Evolutionary conservation across 2,113 vertebrate species (phyloP), one percentile per base, ranked within the genome.

Genomic region (Ammodytes marinus): DNA sequence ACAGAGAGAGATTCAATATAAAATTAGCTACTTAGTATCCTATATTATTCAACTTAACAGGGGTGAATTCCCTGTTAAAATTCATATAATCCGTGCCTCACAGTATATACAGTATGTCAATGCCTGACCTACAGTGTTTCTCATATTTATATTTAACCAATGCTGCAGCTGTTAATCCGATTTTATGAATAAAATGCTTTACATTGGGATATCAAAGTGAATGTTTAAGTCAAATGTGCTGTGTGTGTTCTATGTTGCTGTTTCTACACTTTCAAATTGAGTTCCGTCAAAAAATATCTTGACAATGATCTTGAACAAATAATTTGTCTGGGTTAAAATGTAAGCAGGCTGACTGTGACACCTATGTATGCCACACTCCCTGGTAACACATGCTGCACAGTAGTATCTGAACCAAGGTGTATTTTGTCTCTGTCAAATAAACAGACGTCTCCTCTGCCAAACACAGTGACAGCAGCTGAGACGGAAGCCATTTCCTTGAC

Each of bases 401-500:
- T 15, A 75, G 67, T 71, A 77, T 85, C 82, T 74, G 71, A 76
- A 63, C 55, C 8, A 7, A 86, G 80, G 77, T 77, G 54, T 82
- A 68, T 82, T 91, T 85, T 86, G 76, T 87, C 84, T 47, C 72
- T 86, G 87, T 88, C 88, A 90, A 82, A 86, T 78, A 88, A 88
- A 90, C 91, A 89, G 82, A 80, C 85, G 70, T 64, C 42, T 79
- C 60, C 67, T 74, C 85, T 90, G 89, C 88, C 90, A 91, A 88
- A 77, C 77, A 77, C 58, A n/a, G 79, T 85, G 91, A 92, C 94
- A 92, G 88, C 85, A 86, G 77, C 87, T 68, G 83, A 91, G 82
- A 85, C 66, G 75, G 88, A 83, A 89, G 86, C 84, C 83, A 90
- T 92, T 92, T 91, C 73, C 71, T 89, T 92, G 87, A 92, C 86